Percentiles rank a stretch among this genome's conserved stretches.
Evolutionary conservation across 2,113 vertebrate species (phyloP).

Genomic region (Gopherus flavomarginatus): DNA sequence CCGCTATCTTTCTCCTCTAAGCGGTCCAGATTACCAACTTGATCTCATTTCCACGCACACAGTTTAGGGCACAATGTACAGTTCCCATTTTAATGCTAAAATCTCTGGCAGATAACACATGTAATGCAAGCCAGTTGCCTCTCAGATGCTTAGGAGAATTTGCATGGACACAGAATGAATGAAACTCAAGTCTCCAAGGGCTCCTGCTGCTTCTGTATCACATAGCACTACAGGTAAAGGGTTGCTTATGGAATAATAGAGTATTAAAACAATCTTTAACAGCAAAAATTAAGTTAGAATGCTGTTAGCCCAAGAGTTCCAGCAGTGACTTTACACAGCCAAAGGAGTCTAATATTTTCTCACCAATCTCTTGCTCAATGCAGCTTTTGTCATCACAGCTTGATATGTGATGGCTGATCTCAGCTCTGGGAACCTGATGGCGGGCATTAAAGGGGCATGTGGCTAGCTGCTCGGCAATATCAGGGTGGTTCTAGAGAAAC

Average conservation of each 20-base stretch:
- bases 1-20: not conserved
- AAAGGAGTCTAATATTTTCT: slow-evolving; percentile 15
- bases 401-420: too few species aligned
- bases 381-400: too few species aligned
- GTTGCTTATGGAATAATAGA: slow-evolving; percentile 1
- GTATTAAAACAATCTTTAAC: slow-evolving; percentile 10
- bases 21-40: not conserved
- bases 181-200: not conserved
- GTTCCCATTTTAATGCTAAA: not conserved
- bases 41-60: not conserved
- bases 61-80: slow-evolving; percentile 15
- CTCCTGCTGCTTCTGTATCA: not conserved
- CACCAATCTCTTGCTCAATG: too few species aligned
- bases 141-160: slow-evolving; percentile 28
- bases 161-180: not conserved
- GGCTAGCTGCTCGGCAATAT: slow-evolving; percentile 72
- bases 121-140: not conserved
- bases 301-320: not conserved
- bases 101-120: not conserved
- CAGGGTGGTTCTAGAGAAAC: too few species aligned
- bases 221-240: not conserved
- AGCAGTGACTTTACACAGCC: not conserved
- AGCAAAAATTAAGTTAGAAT: not conserved
- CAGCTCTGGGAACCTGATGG: slow-evolving; percentile 73
- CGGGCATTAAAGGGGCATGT: slow-evolving; percentile 82